phyloP scores from a whole-genome alignment of 2,888 invertebrate genomes.

The Agrotis clavis region DNA sequence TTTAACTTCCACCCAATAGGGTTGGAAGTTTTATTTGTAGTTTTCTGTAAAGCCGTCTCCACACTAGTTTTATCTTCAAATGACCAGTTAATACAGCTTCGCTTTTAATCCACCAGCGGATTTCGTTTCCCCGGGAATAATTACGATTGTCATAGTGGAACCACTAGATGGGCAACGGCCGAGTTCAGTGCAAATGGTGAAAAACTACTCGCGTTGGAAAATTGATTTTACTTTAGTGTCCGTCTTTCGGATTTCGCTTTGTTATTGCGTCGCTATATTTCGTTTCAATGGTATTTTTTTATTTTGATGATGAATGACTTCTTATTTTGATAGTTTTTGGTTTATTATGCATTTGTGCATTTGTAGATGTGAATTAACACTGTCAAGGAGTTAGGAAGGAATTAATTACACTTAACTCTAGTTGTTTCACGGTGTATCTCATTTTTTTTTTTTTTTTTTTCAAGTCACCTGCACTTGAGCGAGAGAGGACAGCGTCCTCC shows the following conservation, averaged over 20 bases:
- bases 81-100: slow-evolving; percentile 76
- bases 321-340: neutral
- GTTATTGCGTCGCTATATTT: slow-evolving; percentile 25
- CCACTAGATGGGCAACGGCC: slow-evolving; percentile 49
- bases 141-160: slow-evolving; percentile 67
- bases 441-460: neutral
- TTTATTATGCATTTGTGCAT: neutral
- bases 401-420: neutral
- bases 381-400: too few species aligned
- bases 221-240: slow-evolving; percentile 56
- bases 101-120: slow-evolving; percentile 71
- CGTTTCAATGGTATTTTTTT: slow-evolving; percentile 7
- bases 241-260: slow-evolving; percentile 40
- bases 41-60: slow-evolving; percentile 59
- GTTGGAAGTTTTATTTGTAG: too few species aligned
- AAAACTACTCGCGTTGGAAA: slow-evolving; percentile 49
- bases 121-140: slow-evolving; percentile 65
- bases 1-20: too few species aligned
- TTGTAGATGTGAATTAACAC: neutral
- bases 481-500: too few species aligned
- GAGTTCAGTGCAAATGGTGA: slow-evolving; percentile 60
- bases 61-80: slow-evolving; percentile 61
- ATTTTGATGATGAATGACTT: neutral
- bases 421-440: neutral
- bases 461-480: too few species aligned